These are phyloP conservation scores for Nymphicus hollandicus DNA, from an alignment of 2,113 vertebrate genomes.

Conservation along the genomic window DNA sequence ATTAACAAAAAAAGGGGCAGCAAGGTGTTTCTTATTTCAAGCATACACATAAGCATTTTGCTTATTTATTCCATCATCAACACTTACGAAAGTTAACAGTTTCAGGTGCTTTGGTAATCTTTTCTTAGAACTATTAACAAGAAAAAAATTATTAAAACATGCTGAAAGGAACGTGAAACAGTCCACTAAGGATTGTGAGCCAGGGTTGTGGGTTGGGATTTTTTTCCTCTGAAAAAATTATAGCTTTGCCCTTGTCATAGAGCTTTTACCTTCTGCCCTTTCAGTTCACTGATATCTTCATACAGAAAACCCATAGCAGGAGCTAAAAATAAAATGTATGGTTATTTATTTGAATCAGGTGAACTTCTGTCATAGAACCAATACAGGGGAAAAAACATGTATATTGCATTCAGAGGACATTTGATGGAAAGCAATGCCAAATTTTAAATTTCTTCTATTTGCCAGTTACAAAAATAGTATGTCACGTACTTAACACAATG, in stretches of 20 bases:
- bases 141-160: neutral
- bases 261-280: neutral
- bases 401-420: neutral
- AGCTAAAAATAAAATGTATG: neutral
- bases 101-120: neutral
- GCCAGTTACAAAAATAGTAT: neutral
- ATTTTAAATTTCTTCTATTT: neutral
- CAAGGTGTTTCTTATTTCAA: neutral
- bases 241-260: neutral
- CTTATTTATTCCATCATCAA: neutral
- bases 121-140: neutral
- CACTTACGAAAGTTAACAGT: neutral
- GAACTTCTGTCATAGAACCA: neutral
- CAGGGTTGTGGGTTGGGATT: neutral
- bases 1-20: neutral
- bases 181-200: neutral
- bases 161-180: neutral
- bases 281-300: neutral
- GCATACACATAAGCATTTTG: neutral
- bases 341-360: neutral
- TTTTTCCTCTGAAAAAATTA: neutral
- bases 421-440: neutral
- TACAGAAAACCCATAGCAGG: neutral
- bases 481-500: neutral
- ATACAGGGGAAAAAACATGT: accelerated